Evolutionary conservation across 2,888 invertebrate genomes (phyloP), one percentile per base, ranked within the genome.

Genomic region (Lymantria dispar): DNA sequence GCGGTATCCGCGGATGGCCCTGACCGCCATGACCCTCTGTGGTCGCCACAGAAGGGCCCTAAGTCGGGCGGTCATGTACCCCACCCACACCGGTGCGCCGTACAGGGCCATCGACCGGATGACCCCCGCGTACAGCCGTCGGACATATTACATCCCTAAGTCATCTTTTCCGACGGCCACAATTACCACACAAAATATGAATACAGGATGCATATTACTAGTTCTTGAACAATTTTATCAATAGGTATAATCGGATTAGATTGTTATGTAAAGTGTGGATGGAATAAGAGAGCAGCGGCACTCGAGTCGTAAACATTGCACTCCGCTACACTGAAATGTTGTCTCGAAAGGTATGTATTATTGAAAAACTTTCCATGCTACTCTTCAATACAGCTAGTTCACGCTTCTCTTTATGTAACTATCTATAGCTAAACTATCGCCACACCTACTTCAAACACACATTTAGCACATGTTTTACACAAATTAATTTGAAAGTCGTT

Each of bases 261-360:
- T 85, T 83, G 81, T 83, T 78, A 68, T 77, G 77, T 72, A 76
- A 74, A 67, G 74, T 71, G 74, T 65, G 58, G 63, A 68, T 67
- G n/a, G n/a, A 22, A 1, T 10, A 56, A 70, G 62, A 66, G 71
- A 66, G 67, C 72, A 70, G 64, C 71, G 64, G 66, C 72, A 66
- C 75, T 65, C 69, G 65, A 72, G 75, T 74, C 83, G 78, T 87
- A 86, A 87, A 87, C 85, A 86, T 81, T 63, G 78, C 76, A 65
- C 78, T 71, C 74, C 68, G 80, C 76, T 83, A 81, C 84, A 85
- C 84, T 85, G 87, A 87, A 86, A 83, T 83, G 84, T 83, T 83
- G 87, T 86, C 88, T 88, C 88, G 64, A 75, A 85, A 86, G 85
- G 76, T 75, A 78, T 83, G 82, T 85, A 89, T 87, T 90, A 88